Conservation (phyloP, 2,888 invertebrate genomes). For the Pristionchus arcanus region DNA sequence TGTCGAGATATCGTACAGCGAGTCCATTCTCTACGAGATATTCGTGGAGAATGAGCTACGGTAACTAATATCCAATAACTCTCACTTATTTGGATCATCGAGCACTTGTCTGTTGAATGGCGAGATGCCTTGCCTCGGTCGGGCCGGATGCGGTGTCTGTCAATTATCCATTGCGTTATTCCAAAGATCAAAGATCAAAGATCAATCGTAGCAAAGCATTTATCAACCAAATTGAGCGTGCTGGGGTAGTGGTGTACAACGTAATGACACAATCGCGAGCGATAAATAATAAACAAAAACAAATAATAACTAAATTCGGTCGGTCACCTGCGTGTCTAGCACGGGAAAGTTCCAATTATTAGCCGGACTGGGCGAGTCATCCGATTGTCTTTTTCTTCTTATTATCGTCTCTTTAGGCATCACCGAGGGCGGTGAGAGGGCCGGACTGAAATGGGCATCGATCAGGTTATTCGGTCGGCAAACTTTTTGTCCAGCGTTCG, state of each 20-base stretch:
- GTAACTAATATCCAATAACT: no score
- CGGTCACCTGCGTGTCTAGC: conserved; percentile 17
- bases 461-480: neutral
- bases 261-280: conserved; percentile 26
- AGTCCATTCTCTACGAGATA: no score
- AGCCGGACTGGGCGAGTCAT: conserved; percentile 1
- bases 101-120: conserved; percentile 24
- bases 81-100: conserved; percentile 46
- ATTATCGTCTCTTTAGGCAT: neutral
- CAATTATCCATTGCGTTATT: neutral
- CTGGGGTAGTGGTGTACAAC: neutral
- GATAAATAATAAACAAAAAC: conserved; percentile 21
- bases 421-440: conserved; percentile 5
- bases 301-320: neutral
- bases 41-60: neutral
- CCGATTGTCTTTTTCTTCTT: conserved; percentile 13
- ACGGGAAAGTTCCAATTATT: conserved; percentile 48
- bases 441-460: conserved; percentile 33
- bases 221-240: conserved; percentile 31
- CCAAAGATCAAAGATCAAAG: neutral
- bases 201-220: conserved; percentile 33
- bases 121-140: conserved; percentile 41
- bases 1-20: neutral
- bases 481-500: neutral
- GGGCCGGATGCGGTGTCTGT: conserved; percentile 25